These are phyloP conservation scores for Bungarus multicinctus DNA, from an alignment of 2,113 vertebrate genomes.

Conservation along the genomic window DNA sequence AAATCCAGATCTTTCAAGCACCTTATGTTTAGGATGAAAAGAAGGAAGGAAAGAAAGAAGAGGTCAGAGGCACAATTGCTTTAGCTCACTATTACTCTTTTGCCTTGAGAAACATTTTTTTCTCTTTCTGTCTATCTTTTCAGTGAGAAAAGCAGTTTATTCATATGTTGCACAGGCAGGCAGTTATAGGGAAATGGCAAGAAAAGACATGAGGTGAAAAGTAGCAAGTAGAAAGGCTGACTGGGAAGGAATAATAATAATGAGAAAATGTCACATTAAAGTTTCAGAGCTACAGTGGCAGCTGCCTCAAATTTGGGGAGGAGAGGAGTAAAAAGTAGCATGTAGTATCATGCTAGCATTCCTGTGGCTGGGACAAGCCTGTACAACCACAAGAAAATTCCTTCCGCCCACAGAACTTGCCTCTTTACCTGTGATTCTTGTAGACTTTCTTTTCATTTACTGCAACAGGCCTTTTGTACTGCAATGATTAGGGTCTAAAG, in stretches of 20 bases:
- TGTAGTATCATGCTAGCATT: conserved; percentile 71
- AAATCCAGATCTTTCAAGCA: not conserved
- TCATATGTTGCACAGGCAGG: not conserved
- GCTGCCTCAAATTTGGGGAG: conserved; percentile 57
- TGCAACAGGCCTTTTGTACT: fast-evolving
- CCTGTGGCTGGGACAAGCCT: conserved; percentile 73
- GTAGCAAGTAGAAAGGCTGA: conserved; percentile 36
- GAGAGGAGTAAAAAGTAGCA: conserved; percentile 44
- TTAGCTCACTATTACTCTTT: conserved; percentile 3
- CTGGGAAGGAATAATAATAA: conserved; percentile 57
- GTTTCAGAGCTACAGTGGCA: conserved; percentile 37
- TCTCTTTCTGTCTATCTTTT: not conserved
- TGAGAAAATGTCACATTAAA: conserved; percentile 67
- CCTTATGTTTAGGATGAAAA: conserved; percentile 14
- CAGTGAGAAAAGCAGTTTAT: conserved; percentile 23
- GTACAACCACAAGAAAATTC: conserved; percentile 68
- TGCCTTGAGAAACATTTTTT: not conserved
- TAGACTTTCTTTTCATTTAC: not conserved
- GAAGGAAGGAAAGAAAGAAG: not conserved
- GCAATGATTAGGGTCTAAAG: not conserved
- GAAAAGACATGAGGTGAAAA: conserved; percentile 1
- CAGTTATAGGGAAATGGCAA: not conserved
- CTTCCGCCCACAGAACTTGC: conserved; percentile 39
- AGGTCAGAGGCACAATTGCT: conserved; percentile 9
- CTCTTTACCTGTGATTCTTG: conserved; percentile 23